These are phyloP conservation scores for Danio albolineatus DNA, from an alignment of 2,797 vertebrate genomes.

Conservation along the genomic window DNA sequence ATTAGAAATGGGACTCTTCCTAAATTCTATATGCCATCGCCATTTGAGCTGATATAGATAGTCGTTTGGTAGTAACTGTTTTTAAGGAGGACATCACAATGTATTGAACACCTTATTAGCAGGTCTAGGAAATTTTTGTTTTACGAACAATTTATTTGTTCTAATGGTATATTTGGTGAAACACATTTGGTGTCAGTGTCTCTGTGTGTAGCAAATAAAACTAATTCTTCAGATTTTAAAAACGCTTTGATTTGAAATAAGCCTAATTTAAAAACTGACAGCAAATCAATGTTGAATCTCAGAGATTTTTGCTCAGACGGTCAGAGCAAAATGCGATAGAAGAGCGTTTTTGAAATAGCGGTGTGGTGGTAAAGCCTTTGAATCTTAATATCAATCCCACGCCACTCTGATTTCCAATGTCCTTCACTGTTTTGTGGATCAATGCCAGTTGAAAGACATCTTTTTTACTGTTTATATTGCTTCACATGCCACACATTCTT, in stretches of 20 bases:
- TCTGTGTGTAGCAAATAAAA: neutral
- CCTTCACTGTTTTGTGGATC: constrained; percentile 9
- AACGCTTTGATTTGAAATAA: neutral
- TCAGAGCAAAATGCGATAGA: neutral
- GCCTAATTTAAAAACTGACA: neutral
- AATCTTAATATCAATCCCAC: constrained; percentile 22
- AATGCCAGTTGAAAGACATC: neutral
- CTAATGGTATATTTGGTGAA: neutral
- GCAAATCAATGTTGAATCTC: constrained; percentile 21
- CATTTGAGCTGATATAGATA: constrained; percentile 27
- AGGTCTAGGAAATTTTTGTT: neutral
- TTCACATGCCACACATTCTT: constrained; percentile 7
- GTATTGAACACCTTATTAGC: neutral
- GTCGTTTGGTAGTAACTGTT: constrained; percentile 1
- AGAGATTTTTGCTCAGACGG: constrained; percentile 1
- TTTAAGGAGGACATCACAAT: constrained; percentile 42
- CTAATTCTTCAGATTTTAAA: neutral
- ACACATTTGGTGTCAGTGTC: neutral
- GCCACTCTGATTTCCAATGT: constrained; percentile 20
- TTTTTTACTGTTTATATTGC: neutral
- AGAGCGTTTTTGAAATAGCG: neutral
- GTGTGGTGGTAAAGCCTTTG: neutral
- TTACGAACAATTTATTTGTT: neutral
- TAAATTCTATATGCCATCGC: constrained; percentile 54
- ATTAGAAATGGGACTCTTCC: constrained; percentile 62